A percentile compares a stretch with the other conserved stretches of the same genome.
phyloP scores from a whole-genome alignment of 1,140 invertebrate genomes.

The Plectrocnemia conspersa region DNA sequence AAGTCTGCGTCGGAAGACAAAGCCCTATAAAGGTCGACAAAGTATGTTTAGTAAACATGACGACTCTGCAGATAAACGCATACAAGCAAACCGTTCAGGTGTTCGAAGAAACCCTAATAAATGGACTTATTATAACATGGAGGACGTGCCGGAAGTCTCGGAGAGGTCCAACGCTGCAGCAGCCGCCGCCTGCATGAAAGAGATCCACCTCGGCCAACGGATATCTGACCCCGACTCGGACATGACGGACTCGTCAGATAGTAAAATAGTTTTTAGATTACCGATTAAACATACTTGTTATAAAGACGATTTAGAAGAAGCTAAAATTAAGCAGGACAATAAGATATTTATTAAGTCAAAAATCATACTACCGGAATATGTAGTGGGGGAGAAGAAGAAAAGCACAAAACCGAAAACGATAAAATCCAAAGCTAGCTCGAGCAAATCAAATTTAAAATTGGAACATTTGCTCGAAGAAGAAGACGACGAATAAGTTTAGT shows the following conservation, averaged over 20 bases:
- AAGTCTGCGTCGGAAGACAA: slow-evolving; percentile 47
- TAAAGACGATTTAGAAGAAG: slow-evolving; percentile 23
- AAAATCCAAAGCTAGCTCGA: slow-evolving; percentile 36
- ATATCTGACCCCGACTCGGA: slow-evolving; percentile 28
- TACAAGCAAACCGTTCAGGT: slow-evolving; percentile 56
- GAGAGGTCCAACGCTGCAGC: slow-evolving; percentile 66
- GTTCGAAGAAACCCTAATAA: slow-evolving; percentile 69
- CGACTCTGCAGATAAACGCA: slow-evolving; percentile 53
- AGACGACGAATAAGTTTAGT: slow-evolving; percentile 43
- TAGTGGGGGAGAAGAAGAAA: slow-evolving; percentile 62
- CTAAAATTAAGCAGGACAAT: slow-evolving; percentile 41
- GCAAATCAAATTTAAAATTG: slow-evolving; percentile 49
- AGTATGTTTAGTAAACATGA: slow-evolving; percentile 71
- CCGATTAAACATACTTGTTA: slow-evolving; percentile 38
- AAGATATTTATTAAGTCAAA: slow-evolving; percentile 60
- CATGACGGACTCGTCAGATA: slow-evolving; percentile 36
- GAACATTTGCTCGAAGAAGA: slow-evolving; percentile 58
- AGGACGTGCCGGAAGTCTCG: slow-evolving; percentile 65
- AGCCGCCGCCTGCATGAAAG: slow-evolving; percentile 64
- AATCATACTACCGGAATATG: slow-evolving; percentile 73
- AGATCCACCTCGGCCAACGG: slow-evolving; percentile 54
- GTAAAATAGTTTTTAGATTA: slow-evolving; percentile 52
- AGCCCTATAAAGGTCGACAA: slow-evolving; percentile 61
- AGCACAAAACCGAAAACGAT: slow-evolving; percentile 38
- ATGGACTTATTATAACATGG: slow-evolving; percentile 69